Base-by-base conservation (phyloP, 2,113 vertebrate genomes). In the Myrmecobius fasciatus region DNA sequence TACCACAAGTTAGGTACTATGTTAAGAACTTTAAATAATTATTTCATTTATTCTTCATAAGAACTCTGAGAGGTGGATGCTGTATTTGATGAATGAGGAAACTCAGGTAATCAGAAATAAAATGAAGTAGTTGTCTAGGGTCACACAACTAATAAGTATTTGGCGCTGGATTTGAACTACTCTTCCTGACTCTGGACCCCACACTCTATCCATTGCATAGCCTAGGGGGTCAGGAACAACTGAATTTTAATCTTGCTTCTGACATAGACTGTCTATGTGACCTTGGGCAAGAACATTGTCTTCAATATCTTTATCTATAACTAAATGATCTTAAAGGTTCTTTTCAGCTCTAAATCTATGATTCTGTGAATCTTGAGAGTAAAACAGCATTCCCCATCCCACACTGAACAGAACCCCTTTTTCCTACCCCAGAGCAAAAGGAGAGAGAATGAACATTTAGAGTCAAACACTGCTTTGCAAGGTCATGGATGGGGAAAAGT, bases 401-500 rank as follows among this genome's bases (percentile, higher is more conserved):
- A 22, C 31, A n/a, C 24, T 12, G 12, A 47, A 53, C 31, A 26
- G 2, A 49, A 47, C 47, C 46, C 67, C 26, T 8, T 24, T 11
- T 60, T 94, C 51, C 20, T 31, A 36, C 26, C 31, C 0, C 2
- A 89, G 31, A 9, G 0, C 2, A 28, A 91, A 51, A 53, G 36
- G 8, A 0, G 0, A 8, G 24, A 14, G 56, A 54, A 52, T 47
- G 26, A 49, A 4, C 6, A 0, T 0, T 51, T 51, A 12, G 1
- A 51, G 49, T 89, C 91, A 3, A 46, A 36, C 17, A 47, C 92
- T 95, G 90, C 75, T 93, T 36, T 89, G 56, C 24, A 91, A 98
- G 98, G 97, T 98, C 95, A 97, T 10, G 25, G 91, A 92, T 14
- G 53, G 92, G 93, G 36, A 92, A 97, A 94, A 97, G 93, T 97